Conservation (phyloP, 2,797 vertebrate species). For the Sternarchorhynchus goeldii region DNA sequence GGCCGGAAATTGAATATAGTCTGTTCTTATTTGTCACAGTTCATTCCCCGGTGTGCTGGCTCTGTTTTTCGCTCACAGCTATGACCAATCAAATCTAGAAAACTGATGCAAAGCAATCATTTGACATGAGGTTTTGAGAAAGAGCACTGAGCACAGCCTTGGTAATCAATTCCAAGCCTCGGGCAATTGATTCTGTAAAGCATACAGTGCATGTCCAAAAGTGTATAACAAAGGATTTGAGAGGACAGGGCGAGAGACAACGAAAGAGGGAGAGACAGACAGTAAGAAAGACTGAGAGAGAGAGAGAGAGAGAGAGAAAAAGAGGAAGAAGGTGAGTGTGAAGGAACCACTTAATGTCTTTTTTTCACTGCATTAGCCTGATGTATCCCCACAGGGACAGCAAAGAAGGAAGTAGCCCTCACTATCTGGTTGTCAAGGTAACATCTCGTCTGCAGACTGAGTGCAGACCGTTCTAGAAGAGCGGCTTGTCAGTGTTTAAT, state of each 20-base stretch:
- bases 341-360: slow-evolving; percentile 69
- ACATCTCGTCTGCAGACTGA: slow-evolving; percentile 68
- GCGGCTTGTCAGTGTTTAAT: slow-evolving; percentile 65
- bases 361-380: slow-evolving; percentile 75
- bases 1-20: slow-evolving; percentile 25
- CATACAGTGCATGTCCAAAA: slow-evolving; percentile 46
- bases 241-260: slow-evolving; percentile 20
- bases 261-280: slow-evolving; percentile 35
- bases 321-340: slow-evolving; percentile 34
- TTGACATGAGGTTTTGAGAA: slow-evolving; percentile 57
- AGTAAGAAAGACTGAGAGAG: slow-evolving; percentile 16
- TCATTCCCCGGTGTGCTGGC: slow-evolving; percentile 20
- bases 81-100: slow-evolving; percentile 58
- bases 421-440: slow-evolving; percentile 72
- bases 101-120: slow-evolving; percentile 52
- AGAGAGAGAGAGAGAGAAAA: slow-evolving; percentile 45
- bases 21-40: slow-evolving; percentile 18
- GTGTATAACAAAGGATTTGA: slow-evolving; percentile 37
- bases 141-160: slow-evolving; percentile 49
- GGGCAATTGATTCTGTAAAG: slow-evolving; percentile 68
- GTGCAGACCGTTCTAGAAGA: slow-evolving; percentile 62
- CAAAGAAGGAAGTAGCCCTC: slow-evolving; percentile 60
- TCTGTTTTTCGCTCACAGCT: slow-evolving; percentile 43
- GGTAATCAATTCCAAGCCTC: slow-evolving; percentile 54
- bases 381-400: slow-evolving; percentile 69